Percentiles rank a stretch among this genome's conserved stretches.
Conservation (phyloP, 2,797 vertebrate genomes). For the Adrianichthys oophorus region DNA sequence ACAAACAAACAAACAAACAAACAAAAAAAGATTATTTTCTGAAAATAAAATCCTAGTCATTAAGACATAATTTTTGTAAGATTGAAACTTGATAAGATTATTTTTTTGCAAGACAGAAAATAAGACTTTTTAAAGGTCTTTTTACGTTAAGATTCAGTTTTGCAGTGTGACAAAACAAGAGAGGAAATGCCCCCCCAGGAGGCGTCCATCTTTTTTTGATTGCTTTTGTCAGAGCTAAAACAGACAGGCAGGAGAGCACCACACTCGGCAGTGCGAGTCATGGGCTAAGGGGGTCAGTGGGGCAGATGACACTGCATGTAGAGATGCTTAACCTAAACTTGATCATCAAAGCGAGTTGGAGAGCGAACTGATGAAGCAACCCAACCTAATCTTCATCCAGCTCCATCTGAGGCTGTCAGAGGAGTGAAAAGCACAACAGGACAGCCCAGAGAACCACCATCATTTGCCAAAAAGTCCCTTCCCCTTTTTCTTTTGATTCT, state of each 20-base stretch:
- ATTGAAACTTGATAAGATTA: too few species aligned
- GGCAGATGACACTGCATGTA: constrained; percentile 45
- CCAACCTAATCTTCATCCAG: constrained; percentile 31
- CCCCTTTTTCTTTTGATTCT: constrained; percentile 2
- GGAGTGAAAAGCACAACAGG: constrained; percentile 10
- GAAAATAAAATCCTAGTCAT: too few species aligned
- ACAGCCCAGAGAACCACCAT: not conserved
- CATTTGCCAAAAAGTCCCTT: too few species aligned
- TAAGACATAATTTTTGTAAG: too few species aligned
- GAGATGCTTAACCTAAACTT: constrained; percentile 38
- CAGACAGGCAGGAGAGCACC: constrained; percentile 33
- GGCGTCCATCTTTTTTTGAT: not conserved
- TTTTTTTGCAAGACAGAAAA: too few species aligned
- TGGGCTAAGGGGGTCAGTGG: constrained; percentile 26
- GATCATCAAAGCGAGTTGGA: constrained; percentile 54
- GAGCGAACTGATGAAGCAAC: constrained; percentile 25
- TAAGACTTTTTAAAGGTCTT: not conserved
- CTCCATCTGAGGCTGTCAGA: constrained; percentile 32
- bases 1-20: too few species aligned
- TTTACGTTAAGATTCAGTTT: too few species aligned
- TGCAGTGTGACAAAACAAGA: not conserved
- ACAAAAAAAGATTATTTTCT: too few species aligned
- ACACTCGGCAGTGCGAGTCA: constrained; percentile 10
- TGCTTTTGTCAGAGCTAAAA: constrained; percentile 2
- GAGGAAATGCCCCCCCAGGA: not conserved